Base-by-base conservation (phyloP, 1,140 invertebrate species). In the Micrasema minimum region DNA sequence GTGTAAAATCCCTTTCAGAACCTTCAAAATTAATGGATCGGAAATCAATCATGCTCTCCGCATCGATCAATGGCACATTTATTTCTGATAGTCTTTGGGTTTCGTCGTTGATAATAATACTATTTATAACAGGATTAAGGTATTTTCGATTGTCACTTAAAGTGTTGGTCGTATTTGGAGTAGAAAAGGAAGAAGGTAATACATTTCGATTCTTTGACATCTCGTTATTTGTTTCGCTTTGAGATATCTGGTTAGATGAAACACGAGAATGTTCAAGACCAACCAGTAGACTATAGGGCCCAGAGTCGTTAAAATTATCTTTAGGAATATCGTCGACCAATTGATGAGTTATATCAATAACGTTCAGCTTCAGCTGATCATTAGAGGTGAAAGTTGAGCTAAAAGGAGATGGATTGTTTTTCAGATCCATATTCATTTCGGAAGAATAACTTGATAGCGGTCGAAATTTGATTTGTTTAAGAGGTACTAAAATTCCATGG, bases 231-330 rank as follows among this genome's bases (percentile, higher is more conserved):
- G 48, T 20, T 22, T n/a, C n/a, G n/a, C n/a, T n/a, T n/a, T n/a
- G n/a, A n/a, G n/a, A n/a, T n/a, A n/a, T 23, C 48, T 3, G 18
- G 2, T 45, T 41, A n/a, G 37, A 2, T 22, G 20, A 23, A 43
- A 43, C 41, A 16, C 12, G 16, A n/a, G 62, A 10, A n/a, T 38
- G 12, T 37, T 84, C 79, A 20, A 86, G 76, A 71, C 84, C 85
- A 74, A 86, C 86, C 43, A 88, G 77, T 37, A 88, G 80, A 69
- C 86, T 87, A 70, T 85, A 87, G 5, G 86, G 86, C 66, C 86
- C 86, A 18, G 83, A 86, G 66, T 82, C 81, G 72, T 78, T 76
- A 53, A 78, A 51, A 48, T 61, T 74, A 0, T 83, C 79, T 43
- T 80, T 80, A 35, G 79, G 78, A 75, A 80, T 80, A 51, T 82